Percentiles rank a stretch among this genome's conserved stretches.
These are phyloP conservation scores for Chionis minor DNA, from an alignment of 2,113 vertebrate genomes.

Conservation along the genomic window DNA sequence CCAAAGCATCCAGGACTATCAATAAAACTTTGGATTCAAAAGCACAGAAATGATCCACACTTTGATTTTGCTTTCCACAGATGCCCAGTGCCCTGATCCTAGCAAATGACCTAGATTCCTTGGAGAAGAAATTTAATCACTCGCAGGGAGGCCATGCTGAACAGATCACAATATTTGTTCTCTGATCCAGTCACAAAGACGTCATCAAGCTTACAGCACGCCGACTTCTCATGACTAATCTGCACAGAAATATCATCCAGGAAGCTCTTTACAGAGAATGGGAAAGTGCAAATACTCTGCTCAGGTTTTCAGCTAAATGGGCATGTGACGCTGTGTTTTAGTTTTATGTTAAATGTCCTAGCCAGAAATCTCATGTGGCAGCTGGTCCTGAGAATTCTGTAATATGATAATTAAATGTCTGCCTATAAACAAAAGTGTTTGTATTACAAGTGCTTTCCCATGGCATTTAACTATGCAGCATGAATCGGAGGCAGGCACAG, in stretches of 20 bases:
- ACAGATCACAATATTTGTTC: constrained; percentile 49
- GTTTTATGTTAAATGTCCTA: constrained; percentile 48
- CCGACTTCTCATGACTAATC: constrained; percentile 29
- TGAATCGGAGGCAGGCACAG: constrained; percentile 16
- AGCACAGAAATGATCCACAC: background rate
- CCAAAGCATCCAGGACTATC: background rate
- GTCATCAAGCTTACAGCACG: constrained; percentile 39
- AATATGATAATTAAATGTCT: constrained; percentile 68
- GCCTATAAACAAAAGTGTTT: constrained; percentile 58
- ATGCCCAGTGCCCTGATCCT: background rate
- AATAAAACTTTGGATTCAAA: background rate
- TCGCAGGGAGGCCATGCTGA: background rate
- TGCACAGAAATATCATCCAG: constrained; percentile 56
- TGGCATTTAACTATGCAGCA: constrained; percentile 39
- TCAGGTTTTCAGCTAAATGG: background rate
- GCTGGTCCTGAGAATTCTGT: constrained; percentile 62
- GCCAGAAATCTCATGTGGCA: constrained; percentile 67
- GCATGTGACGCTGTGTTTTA: constrained; percentile 23
- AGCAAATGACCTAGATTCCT: constrained; percentile 3
- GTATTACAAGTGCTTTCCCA: constrained; percentile 46
- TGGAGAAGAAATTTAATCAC: constrained; percentile 20
- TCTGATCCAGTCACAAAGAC: constrained; percentile 46
- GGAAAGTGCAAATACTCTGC: background rate
- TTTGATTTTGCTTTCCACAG: background rate
- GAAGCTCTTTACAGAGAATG: background rate